phyloP scores from a whole-genome alignment of 2,113 vertebrate species.

The Stegostoma tigrinum region DNA sequence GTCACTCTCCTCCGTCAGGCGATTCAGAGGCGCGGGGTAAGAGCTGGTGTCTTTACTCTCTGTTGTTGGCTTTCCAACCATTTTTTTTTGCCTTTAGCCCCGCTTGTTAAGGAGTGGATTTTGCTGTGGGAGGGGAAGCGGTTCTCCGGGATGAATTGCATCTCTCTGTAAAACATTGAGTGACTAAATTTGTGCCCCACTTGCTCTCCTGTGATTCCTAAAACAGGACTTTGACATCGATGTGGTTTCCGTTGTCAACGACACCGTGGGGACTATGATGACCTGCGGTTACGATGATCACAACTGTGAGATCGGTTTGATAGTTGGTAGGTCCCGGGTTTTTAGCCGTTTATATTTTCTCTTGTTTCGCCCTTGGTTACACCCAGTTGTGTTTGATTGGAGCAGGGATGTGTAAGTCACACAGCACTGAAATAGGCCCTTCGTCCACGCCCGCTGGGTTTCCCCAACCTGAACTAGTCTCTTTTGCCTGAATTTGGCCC shows the following conservation, averaged over 20 bases:
- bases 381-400: no score
- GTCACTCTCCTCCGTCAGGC: slow-evolving; percentile 74
- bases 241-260: slow-evolving; percentile 84
- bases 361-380: no score
- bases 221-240: slow-evolving; percentile 88
- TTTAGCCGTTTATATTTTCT: no score
- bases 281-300: slow-evolving; percentile 93
- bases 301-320: slow-evolving; percentile 89
- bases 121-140: neutral
- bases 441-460: no score
- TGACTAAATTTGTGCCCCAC: neutral
- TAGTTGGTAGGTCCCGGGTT: slow-evolving; percentile 70
- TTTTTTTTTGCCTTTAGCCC: no score
- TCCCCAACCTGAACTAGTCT: no score
- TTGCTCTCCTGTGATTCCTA: neutral
- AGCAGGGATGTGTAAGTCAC: no score
- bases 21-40: slow-evolving; percentile 83
- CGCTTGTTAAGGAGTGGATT: no score
- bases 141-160: neutral
- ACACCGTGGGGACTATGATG: slow-evolving; percentile 98
- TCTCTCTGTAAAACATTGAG: neutral
- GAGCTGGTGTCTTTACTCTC: neutral
- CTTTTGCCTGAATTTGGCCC: no score
- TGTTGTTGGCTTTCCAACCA: no score
- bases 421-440: no score